Evolutionary conservation across 2,888 invertebrate genomes (phyloP), one percentile per base, ranked within the genome.

Genomic region (Volucella inflata): DNA sequence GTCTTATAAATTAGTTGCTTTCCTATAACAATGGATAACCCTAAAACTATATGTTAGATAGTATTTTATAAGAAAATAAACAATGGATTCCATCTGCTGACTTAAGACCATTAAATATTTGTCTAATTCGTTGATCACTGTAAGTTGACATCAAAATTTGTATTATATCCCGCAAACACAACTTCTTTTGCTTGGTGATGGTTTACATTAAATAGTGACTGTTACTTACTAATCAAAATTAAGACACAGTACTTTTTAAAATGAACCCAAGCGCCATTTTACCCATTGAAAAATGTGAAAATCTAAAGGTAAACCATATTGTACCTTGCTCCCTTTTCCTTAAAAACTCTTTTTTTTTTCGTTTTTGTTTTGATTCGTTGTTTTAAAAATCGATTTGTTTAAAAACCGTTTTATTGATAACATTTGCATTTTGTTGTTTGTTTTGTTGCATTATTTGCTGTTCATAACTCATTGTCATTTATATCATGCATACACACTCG

Each of bases 381-480:
- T 50, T 10, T 70, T 51, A 11, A n/a, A 36, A 40, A 14, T 11
- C 40, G 48, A 40, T 2, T 14, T 57, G n/a, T 30, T 46, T 16
- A 14, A 17, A 14, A 17, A 38, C 10, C 2, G 30, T 75, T 84
- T 55, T 50, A 42, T 80, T 80, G 16, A 70, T 70, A 14, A 46
- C 11, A 42, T 70, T 70, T 38, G 57, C 70, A 53, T 70, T 70
- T 68, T 62, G 48, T 40, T 53, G 50, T 67, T 40, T 68, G 50
- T 17, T 65, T 50, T 6, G 14, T 76, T 85, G 85, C 81, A 72
- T 30, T 30, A 30, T 81, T 81, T 55, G 55, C 68, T 85, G 67
- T 68, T 85, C 81, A 85, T 80, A 57, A 71, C 21, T 75, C 84
- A 80, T 71, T 42, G n/a, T 71, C 53, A 62, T 72, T 30, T 62